Evolutionary conservation across 2,888 invertebrate species (phyloP).

Genomic region (Brenthis ino): DNA sequence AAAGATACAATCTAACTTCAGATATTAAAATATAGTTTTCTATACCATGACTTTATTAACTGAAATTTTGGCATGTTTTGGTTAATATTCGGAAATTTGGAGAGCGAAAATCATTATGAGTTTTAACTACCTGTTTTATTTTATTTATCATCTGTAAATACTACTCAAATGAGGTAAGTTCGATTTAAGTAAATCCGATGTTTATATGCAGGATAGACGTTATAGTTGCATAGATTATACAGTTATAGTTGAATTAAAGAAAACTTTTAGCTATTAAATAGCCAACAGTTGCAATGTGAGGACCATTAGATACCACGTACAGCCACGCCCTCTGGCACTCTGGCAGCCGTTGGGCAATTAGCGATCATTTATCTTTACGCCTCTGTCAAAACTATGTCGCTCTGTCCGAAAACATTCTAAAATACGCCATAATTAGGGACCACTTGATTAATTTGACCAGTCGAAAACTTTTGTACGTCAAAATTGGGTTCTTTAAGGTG

Average conservation of each 20-base stretch:
- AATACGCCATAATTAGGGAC: conserved; percentile 69
- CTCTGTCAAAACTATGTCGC: conserved; percentile 79
- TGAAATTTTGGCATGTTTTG: too few relatives aligned
- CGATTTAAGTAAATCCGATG: background rate
- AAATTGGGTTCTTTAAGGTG: conserved; percentile 66
- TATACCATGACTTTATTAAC: too few relatives aligned
- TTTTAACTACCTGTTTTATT: background rate
- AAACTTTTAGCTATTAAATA: conserved; percentile 19
- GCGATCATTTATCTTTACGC: conserved; percentile 73
- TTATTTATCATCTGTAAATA: background rate
- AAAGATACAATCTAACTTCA: too few relatives aligned
- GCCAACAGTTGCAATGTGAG: conserved; percentile 50
- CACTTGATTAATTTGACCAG: conserved; percentile 67
- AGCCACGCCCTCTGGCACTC: conserved; percentile 55
- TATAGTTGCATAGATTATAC: too few relatives aligned
- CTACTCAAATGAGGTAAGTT: background rate
- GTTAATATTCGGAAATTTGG: too few relatives aligned
- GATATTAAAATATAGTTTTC: too few relatives aligned
- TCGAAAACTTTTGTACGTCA: conserved; percentile 60
- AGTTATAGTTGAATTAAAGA: conserved; percentile 6
- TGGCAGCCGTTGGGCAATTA: conserved; percentile 63
- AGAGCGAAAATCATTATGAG: too few relatives aligned
- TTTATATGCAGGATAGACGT: background rate
- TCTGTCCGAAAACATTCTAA: conserved; percentile 69
- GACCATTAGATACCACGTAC: conserved; percentile 50